Conservation (phyloP, 2,888 invertebrate species). For the Drosophila mimica region DNA sequence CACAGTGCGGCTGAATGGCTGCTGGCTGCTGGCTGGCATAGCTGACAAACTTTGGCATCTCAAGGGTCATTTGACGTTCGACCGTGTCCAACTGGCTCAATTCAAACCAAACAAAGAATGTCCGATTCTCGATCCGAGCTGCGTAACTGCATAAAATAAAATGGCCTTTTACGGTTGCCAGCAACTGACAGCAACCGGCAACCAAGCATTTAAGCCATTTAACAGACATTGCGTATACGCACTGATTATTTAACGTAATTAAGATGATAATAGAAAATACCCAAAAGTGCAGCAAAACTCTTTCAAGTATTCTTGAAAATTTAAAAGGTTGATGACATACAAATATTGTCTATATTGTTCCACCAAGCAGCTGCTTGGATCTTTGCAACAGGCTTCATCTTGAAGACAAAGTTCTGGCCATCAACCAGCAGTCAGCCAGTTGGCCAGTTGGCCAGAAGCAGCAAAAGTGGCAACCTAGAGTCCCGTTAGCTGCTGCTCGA, state of each 20-base stretch:
- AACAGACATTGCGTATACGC: neutral
- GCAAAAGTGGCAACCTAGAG: constrained; percentile 23
- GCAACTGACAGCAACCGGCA: neutral
- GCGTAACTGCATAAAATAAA: neutral
- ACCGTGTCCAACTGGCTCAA: constrained; percentile 23
- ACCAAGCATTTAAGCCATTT: neutral
- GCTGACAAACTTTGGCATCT: constrained; percentile 36
- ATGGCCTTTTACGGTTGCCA: neutral
- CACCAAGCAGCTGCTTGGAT: neutral
- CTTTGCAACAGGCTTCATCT: constrained; percentile 18
- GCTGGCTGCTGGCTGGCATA: constrained; percentile 11
- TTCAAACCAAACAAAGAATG: constrained; percentile 2
- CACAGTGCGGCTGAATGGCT: constrained; percentile 31
- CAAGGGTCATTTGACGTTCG: constrained; percentile 15
- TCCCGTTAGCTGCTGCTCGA: constrained; percentile 18
- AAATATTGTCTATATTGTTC: neutral
- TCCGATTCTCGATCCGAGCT: neutral
- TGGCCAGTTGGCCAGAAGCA: constrained; percentile 2
- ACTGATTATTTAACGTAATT: neutral
- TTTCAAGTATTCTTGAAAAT: neutral
- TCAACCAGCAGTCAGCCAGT: constrained; percentile 11
- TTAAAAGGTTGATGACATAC: neutral
- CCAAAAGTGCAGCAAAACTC: neutral
- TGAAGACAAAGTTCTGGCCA: neutral
- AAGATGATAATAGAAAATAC: neutral